These are phyloP conservation scores for Procambarus clarkii DNA, from an alignment of 1,140 invertebrate species.

Conservation along the genomic window DNA sequence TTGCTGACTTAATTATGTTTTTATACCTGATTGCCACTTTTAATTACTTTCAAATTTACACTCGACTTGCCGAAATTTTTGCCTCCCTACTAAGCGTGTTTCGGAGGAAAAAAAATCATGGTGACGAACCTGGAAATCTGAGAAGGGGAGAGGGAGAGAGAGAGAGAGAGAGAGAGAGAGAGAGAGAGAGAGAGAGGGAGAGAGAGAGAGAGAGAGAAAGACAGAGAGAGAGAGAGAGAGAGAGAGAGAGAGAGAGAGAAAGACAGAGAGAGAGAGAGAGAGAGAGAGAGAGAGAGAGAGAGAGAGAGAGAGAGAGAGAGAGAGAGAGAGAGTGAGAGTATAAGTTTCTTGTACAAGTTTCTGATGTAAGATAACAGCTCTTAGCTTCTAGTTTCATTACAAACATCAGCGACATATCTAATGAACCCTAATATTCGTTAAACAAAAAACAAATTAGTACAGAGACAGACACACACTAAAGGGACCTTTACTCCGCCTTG, in stretches of 20 bases:
- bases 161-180: slow-evolving; percentile 21
- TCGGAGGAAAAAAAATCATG: slow-evolving; percentile 13
- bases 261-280: neutral
- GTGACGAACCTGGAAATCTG: slow-evolving; percentile 14
- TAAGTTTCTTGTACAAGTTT: too few species aligned
- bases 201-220: slow-evolving; percentile 29
- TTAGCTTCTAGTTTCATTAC: too few species aligned
- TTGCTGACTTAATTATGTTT: slow-evolving; percentile 69
- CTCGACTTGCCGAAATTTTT: slow-evolving; percentile 61
- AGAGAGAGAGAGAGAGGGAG: slow-evolving; percentile 17
- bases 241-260: neutral
- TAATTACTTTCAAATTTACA: slow-evolving; percentile 70
- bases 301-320: neutral
- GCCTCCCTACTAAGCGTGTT: slow-evolving; percentile 54
- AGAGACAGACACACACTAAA: too few species aligned
- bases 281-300: too few species aligned
- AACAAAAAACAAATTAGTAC: too few species aligned
- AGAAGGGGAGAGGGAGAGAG: neutral
- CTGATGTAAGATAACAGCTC: too few species aligned
- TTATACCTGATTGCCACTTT: slow-evolving; percentile 70
- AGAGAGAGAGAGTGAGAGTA: slow-evolving; percentile 8
- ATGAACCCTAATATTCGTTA: too few species aligned
- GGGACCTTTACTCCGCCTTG: too few species aligned
- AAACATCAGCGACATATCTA: too few species aligned
- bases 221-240: slow-evolving; percentile 49